These are phyloP conservation scores for Diarsia dahlii DNA, from an alignment of 2,888 invertebrate genomes.

Conservation along the genomic window DNA sequence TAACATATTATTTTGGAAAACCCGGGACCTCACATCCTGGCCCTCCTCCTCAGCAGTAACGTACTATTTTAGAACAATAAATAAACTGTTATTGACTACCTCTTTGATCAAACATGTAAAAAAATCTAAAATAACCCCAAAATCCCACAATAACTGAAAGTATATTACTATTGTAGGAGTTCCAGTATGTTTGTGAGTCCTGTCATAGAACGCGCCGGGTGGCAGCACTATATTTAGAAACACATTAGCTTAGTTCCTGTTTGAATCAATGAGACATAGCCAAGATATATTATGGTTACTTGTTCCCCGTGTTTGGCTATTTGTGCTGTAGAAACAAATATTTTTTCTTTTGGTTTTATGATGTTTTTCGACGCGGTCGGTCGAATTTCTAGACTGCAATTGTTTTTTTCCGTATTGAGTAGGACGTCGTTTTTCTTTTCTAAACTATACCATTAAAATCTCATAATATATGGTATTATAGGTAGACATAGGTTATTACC, in stretches of 20 bases:
- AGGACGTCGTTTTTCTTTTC: no score
- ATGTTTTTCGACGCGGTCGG: not conserved
- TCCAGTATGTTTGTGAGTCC: slow-evolving; percentile 64
- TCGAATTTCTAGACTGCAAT: not conserved
- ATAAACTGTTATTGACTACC: no score
- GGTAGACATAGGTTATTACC: no score
- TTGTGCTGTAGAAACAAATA: slow-evolving; percentile 11
- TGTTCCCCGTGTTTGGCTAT: slow-evolving; percentile 36
- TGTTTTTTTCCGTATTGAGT: no score
- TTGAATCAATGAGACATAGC: slow-evolving; percentile 60
- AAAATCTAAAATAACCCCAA: no score
- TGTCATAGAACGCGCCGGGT: slow-evolving; percentile 74
- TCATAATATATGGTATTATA: no score
- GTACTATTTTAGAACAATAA: no score
- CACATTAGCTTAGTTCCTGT: slow-evolving; percentile 78
- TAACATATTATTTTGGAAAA: no score
- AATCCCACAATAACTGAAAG: slow-evolving; percentile 1
- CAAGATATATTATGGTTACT: slow-evolving; percentile 49
- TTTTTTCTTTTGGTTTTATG: slow-evolving; percentile 21
- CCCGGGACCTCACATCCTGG: no score
- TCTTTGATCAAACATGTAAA: no score
- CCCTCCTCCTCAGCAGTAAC: no score
- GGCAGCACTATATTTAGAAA: slow-evolving; percentile 73
- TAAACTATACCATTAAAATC: no score
- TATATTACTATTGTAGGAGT: slow-evolving; percentile 50